A percentile compares a stretch with the other conserved stretches of the same genome.
Evolutionary conservation across 2,797 vertebrate species (phyloP).

Genomic region (Rhynchotus rufescens): DNA sequence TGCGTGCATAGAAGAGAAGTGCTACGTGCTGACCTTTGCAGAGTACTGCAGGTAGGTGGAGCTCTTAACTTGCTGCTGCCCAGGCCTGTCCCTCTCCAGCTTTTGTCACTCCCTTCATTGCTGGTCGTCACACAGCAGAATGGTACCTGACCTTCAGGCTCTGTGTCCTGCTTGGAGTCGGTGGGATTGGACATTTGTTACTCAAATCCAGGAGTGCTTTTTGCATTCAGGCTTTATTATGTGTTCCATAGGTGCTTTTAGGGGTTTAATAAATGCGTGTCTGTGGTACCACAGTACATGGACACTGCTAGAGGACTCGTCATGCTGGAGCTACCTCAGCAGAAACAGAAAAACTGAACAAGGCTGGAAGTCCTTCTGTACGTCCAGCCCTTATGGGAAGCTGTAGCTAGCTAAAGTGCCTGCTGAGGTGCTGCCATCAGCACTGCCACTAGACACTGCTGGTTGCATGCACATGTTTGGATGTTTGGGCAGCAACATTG

Average conservation of each 20-base stretch:
- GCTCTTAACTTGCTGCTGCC: conserved; percentile 21
- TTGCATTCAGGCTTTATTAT: rapidly evolving
- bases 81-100: neutral
- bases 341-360: neutral
- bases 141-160: neutral
- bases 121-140: neutral
- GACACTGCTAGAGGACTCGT: rapidly evolving
- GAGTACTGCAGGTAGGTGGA: conserved; percentile 98
- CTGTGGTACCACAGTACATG: neutral
- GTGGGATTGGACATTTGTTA: rapidly evolving
- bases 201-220: neutral
- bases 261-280: neutral
- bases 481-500: rapidly evolving
- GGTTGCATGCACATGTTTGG: rapidly evolving
- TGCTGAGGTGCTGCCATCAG: neutral
- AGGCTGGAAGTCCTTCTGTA: neutral
- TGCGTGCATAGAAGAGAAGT: conserved; percentile 99
- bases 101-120: neutral
- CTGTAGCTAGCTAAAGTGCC: neutral
- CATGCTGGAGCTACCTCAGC: neutral
- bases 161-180: neutral
- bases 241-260: rapidly evolving
- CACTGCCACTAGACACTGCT: rapidly evolving
- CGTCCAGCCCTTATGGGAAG: rapidly evolving
- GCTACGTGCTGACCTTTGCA: conserved; percentile 97